phyloP scores from a whole-genome alignment of 2,113 vertebrate genomes.

The Numenius arquata region DNA sequence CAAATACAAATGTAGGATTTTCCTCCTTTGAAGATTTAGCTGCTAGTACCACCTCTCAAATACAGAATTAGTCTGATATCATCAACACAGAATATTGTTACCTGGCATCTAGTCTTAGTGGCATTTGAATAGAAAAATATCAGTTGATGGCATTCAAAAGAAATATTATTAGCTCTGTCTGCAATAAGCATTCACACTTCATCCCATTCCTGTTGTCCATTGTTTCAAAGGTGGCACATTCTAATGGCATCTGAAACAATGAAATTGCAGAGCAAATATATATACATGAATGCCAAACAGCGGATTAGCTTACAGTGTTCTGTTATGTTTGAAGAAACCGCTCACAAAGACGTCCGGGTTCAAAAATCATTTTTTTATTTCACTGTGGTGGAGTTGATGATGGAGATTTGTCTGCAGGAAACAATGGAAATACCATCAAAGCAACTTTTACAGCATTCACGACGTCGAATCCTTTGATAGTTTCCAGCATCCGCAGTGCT shows the following conservation, averaged over 20 bases:
- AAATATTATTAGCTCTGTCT: conserved; percentile 62
- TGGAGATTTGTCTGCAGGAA: conserved; percentile 61
- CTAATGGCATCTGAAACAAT: conserved; percentile 64
- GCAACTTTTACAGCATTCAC: not conserved
- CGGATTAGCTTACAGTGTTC: not conserved
- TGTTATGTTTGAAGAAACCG: conserved; percentile 33
- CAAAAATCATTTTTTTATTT: conserved; percentile 16
- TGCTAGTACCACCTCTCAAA: not conserved
- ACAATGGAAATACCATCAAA: conserved; percentile 10
- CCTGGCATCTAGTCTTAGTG: not conserved
- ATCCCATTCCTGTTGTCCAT: conserved; percentile 52
- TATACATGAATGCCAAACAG: conserved; percentile 46
- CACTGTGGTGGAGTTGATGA: conserved; percentile 55
- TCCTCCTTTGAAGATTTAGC: not conserved
- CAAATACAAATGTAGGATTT: not conserved
- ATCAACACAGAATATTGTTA: not conserved
- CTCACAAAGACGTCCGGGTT: not conserved
- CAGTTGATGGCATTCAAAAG: conserved; percentile 59
- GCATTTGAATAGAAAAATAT: conserved; percentile 38
- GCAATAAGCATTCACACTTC: conserved; percentile 37
- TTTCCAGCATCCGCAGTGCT: conserved; percentile 12
- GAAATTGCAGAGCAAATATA: conserved; percentile 59
- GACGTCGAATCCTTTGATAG: not conserved
- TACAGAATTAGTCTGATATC: not conserved
- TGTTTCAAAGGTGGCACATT: conserved; percentile 60